Evolutionary conservation across 1,140 invertebrate species (phyloP).

Genomic region (Chironomus tepperi): DNA sequence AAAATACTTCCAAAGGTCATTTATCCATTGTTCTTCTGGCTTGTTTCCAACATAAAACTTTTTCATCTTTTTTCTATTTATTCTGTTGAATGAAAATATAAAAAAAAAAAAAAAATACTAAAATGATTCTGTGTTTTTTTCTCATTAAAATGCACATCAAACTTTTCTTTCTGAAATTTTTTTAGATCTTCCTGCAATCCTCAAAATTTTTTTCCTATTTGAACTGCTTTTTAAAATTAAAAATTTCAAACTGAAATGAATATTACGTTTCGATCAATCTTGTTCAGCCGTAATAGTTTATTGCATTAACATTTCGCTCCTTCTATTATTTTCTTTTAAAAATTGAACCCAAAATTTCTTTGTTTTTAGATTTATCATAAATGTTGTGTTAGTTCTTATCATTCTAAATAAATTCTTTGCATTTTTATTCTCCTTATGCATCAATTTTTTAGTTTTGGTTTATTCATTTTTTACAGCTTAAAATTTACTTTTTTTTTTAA

Average conservation of each 20-base stretch:
- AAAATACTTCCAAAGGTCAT: no score
- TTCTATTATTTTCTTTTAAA: neutral
- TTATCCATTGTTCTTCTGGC: no score
- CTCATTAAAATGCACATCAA: conserved; percentile 20
- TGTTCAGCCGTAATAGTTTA: neutral
- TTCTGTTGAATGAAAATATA: neutral
- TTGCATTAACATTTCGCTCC: neutral
- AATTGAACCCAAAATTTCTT: neutral
- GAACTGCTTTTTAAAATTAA: neutral
- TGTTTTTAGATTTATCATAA: neutral
- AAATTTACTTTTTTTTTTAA: neutral
- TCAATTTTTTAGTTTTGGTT: neutral
- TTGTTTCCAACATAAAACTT: neutral
- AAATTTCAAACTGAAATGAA: no score
- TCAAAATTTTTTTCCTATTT: neutral
- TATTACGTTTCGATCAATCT: neutral
- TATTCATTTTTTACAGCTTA: neutral
- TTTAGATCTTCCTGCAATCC: neutral
- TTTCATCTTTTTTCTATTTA: neutral
- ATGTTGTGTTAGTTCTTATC: neutral
- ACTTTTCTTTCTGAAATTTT: no score
- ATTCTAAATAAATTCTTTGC: conserved; percentile 14
- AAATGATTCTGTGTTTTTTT: neutral
- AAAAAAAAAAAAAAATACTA: neutral
- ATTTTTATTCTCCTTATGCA: conserved; percentile 15